Evolutionary conservation across 2,888 invertebrate species (phyloP), one percentile per base, ranked within the genome.

Genomic region (Caenorhabditis imperialis): DNA sequence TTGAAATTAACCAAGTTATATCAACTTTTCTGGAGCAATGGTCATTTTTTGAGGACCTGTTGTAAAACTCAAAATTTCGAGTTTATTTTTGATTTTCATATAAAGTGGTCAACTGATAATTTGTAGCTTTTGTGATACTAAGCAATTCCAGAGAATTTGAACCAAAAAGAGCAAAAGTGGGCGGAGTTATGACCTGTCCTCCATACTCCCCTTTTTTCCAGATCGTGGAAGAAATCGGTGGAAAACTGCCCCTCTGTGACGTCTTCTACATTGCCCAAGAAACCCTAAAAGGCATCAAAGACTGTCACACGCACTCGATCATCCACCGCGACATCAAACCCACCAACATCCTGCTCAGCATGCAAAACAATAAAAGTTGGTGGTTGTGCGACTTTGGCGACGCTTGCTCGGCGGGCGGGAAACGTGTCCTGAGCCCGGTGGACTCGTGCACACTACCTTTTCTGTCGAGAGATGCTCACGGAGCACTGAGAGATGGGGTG

Each of bases 301-400:
- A 44, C 14, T 10, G 33, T 7, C 57, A 44, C 30, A 14, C 44
- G 1, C 53, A 44, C 23, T 20, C 6, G 16, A 40, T 62, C 8
- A 35, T 62, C n/a, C 62, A 62, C 35, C 62, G 62, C 0, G 62
- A 62, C 48, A 53, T 62, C 22, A 62, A 62, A 45, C 62, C 62
- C n/a, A 44, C 62, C 12, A 62, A 62, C 37, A 12, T 62, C 7
- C 22, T 62, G n/a, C 23, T 45, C 2, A 25, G 51, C 33, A 23
- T 22, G 5, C 25, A 18, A 23, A 30, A 44, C 10, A 42, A 16
- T 18, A 23, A 25, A 7, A 51, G 33, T 20, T 62, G 38, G 25
- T 62, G 30, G 33, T 35, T 62, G 12, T 53, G 51, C 20, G 62
- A 62, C 35, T 62, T 62, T 30, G 62, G 62, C 33, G 62, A 62